Conservation (phyloP, 2,888 invertebrate genomes). For the Hirtodrosophila trivittata region DNA sequence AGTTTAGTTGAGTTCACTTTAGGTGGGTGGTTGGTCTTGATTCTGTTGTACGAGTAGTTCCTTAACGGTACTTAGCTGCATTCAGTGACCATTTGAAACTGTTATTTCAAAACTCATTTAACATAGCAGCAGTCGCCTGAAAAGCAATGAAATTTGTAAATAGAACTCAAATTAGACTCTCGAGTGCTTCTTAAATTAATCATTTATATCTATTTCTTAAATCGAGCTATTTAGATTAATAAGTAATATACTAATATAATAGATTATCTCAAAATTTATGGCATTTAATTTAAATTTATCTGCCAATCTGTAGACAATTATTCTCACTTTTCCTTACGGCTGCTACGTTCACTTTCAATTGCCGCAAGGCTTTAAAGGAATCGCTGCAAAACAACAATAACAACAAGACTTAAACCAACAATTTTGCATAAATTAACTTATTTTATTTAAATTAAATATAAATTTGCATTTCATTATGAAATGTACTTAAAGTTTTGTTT, state of each 20-base stretch:
- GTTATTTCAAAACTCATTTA: constrained; percentile 27
- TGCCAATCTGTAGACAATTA: not conserved
- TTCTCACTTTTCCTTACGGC: not conserved
- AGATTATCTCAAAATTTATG: too few species aligned
- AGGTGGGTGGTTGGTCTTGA: constrained; percentile 46
- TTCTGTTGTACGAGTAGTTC: constrained; percentile 8
- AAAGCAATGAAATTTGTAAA: constrained; percentile 11
- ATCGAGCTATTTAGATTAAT: too few species aligned
- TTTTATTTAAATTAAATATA: not conserved
- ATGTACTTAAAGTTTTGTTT: constrained; percentile 1
- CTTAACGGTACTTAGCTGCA: constrained; percentile 24
- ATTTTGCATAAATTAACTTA: not conserved
- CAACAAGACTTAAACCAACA: not conserved
- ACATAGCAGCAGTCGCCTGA: constrained; percentile 30
- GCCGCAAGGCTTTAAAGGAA: constrained; percentile 17
- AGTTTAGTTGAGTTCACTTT: constrained; percentile 38
- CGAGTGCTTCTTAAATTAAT: constrained; percentile 1
- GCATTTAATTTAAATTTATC: too few species aligned
- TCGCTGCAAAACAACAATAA: constrained; percentile 9
- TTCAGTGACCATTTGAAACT: constrained; percentile 32
- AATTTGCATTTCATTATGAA: constrained; percentile 2
- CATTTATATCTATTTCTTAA: too few species aligned
- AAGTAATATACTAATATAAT: too few species aligned
- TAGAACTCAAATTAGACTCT: not conserved
- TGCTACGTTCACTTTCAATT: constrained; percentile 33